Base-by-base conservation (phyloP, 2,888 invertebrate species). In the Hydropsyche betteni region DNA sequence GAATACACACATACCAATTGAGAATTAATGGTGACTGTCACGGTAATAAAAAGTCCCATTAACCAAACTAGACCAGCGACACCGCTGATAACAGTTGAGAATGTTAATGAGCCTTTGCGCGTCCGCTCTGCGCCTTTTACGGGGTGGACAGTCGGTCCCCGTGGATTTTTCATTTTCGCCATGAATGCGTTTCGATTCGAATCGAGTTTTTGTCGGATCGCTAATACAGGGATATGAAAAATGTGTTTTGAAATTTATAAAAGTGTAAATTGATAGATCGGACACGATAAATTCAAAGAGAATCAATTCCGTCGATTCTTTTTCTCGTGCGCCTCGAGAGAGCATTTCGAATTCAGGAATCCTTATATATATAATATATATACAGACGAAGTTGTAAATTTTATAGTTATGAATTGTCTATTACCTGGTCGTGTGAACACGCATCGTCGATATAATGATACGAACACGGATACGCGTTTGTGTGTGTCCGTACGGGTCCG, bases 11-110 rank as follows among this genome's bases (percentile, higher is more conserved):
- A 10, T 44, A 44, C 44, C 44, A 10, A 10, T 44, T n/a, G 44
- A 12, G 75, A 61, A 79, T 79, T 73, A 76, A 79, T 79, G 79
- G 69, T 50, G 51, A 53, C 74, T 79, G 79, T 79, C 79, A 52
- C 36, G 73, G 70, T 71, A 77, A 76, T 79, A 77, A 78, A 79
- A 75, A 76, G 75, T 71, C 73, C 68, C 75, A 78, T 76, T 73
- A 77, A 77, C 74, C 75, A 74, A 75, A 77, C 74, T 74, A 75
- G 75, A 77, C 69, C 76, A 75, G 61, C 70, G 61, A 74, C 78
- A 75, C 64, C 38, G 75, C 16, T 69, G 74, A 74, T 74, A 74
- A 74, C 34, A 36, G 68, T 64, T 24, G 44, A 36, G 74, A 74
- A 74, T 74, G 74, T 74, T 74, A 74, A 74, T 69, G 74, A 64